Base-by-base conservation (phyloP, 2,888 invertebrate species). In the Protophormia terraenovae region DNA sequence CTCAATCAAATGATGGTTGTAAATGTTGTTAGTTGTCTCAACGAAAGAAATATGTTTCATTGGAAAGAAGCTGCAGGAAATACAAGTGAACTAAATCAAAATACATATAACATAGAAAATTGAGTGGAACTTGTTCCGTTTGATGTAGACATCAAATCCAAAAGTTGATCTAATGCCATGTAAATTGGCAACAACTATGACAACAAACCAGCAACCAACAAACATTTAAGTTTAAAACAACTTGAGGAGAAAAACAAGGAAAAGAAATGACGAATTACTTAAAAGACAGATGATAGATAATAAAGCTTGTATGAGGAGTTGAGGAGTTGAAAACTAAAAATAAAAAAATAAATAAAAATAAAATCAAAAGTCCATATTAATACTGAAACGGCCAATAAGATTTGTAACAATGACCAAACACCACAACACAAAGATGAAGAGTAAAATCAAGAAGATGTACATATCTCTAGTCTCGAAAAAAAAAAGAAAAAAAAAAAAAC, bases 1-100 rank as follows among this genome's bases (percentile, higher is more conserved):
- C 90, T 91, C 91, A 90, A 90, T 91, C 90, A 90, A 86, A 87
- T 86, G 80, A 69, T 64, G 55, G 81, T 66, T 76, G 75, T 60
- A 16, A 62, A 12, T 38, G 53, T 19, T 78, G 60, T 50, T 29
- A 7, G 38, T 64, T 47, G 66, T 58, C 45, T 27, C 47, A 62
- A 45, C 45, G n/a, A n/a, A 73, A 71, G 22, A 60, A n/a, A 60
- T 47, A 41, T 41, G 14, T 32, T 64, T 4, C 5, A 2, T 16
- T 12, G 5, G 6, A 38, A 35, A 35, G 55, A 64, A 64, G 41
- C 29, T 73, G 32, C 16, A 77, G 75, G 58, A 77, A 72, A 53
- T 58, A 55, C 32, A 58, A 71, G 75, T 58, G 60, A 75, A 78
- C 73, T 78, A 71, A 85, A 82, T 78, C 75, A 77, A 84, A 84